Evolutionary conservation across 1,140 invertebrate species (phyloP), one percentile per base, ranked within the genome.

Genomic region (Drosophila athabasca): DNA sequence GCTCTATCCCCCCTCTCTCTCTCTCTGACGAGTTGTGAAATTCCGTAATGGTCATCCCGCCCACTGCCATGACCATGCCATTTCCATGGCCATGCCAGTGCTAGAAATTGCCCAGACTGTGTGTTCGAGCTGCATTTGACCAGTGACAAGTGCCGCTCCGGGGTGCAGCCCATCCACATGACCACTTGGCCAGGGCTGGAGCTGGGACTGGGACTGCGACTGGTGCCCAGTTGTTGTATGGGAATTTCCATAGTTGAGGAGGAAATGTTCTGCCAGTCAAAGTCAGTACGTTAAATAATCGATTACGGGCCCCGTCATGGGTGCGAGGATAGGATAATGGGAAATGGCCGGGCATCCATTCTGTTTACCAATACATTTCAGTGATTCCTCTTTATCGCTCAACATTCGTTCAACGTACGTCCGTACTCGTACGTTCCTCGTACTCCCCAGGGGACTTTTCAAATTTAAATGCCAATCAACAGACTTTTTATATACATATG

Each of bases 241-340:
- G n/a, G 41, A 49, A 50, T 70, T 69, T 69, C 45, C 67, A 70
- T 50, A 26, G 66, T 15, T 44, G 19, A 43, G 51, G n/a, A 26
- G 66, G 44, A 69, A 48, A 48, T 69, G 51, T 52, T 48, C 49
- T 57, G 67, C 67, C 67, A 69, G 67, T 70, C 67, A 70, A 70
- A 70, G 67, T 70, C 67, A 70, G 51, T 66, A 50, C 52, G 67
- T 70, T 69, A 70, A 70, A 70, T 70, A 70, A 70, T 70, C 67
- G 67, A 70, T 70, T 70, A 70, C 64, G 19, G 52, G 11, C 11
- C 51, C 65, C 46, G 52, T 69, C 65, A 69, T 65, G 19, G 19
- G 45, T 9, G 51, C 39, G 65, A 69, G 43, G 58, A 39, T 24
- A 13, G 67, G 35, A 70, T 69, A 69, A 52, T 70, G 17, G 7